Percentiles rank a stretch among this genome's conserved stretches.
phyloP scores from a whole-genome alignment of 2,888 invertebrate genomes.

The Crepidodera aurea region DNA sequence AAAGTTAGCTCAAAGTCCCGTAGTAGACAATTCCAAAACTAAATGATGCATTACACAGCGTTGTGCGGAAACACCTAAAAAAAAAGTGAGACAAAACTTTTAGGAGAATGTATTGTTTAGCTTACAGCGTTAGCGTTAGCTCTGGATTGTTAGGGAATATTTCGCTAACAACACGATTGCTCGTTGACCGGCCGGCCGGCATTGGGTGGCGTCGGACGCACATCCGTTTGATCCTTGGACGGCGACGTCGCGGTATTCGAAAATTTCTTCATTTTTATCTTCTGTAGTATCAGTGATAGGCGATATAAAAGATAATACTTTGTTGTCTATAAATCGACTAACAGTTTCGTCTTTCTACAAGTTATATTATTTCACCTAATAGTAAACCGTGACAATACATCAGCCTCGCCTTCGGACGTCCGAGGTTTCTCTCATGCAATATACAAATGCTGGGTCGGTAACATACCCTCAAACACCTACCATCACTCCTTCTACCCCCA shows the following conservation, averaged over 20 bases:
- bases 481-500: too few relatives aligned
- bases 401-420: too few relatives aligned
- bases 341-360: too few relatives aligned
- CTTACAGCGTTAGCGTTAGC: conserved; percentile 12
- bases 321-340: neutral
- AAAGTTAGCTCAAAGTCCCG: too few relatives aligned
- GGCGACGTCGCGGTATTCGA: conserved; percentile 12
- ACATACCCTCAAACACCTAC: too few relatives aligned
- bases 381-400: too few relatives aligned
- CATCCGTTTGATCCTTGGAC: conserved; percentile 41
- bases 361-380: too few relatives aligned
- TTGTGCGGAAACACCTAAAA: conserved; percentile 2
- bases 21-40: neutral
- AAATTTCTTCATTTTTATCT: conserved; percentile 11
- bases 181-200: conserved; percentile 2
- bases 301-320: neutral
- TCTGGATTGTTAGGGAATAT: neutral
- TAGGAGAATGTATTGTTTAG: conserved; percentile 27
- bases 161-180: conserved; percentile 5
- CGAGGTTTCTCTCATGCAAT: too few relatives aligned
- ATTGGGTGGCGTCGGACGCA: conserved; percentile 41
- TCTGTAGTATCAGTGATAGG: conserved; percentile 6
- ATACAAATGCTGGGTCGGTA: too few relatives aligned
- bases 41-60: conserved; percentile 12
- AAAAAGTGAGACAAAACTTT: conserved; percentile 9